phyloP scores from a whole-genome alignment of 2,113 vertebrate species.

The Oncorhynchus kisutch region DNA sequence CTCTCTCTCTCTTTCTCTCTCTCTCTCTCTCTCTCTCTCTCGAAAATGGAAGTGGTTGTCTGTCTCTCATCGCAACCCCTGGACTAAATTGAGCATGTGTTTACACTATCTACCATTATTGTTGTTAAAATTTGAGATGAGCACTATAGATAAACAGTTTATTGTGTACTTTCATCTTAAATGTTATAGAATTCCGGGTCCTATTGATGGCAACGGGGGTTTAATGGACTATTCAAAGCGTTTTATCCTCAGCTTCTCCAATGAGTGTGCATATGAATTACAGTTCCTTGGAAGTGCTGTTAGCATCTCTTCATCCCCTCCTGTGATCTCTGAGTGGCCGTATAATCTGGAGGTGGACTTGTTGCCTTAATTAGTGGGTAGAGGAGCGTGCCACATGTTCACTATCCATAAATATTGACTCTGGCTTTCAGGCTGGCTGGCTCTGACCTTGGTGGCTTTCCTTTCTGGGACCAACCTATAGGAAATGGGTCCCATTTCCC shows the following conservation, averaged over 20 bases:
- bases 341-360: constrained; percentile 79
- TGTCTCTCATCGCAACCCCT: constrained; percentile 57
- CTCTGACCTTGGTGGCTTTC: constrained; percentile 87
- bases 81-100: constrained; percentile 52
- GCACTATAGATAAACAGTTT: constrained; percentile 23
- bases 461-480: constrained; percentile 72
- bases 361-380: constrained; percentile 86
- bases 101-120: constrained; percentile 48
- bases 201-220: constrained; percentile 10
- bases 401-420: constrained; percentile 92
- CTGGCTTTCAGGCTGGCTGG: constrained; percentile 82
- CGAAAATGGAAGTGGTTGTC: constrained; percentile 59
- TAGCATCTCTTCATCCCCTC: constrained; percentile 48
- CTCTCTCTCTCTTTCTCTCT: constrained; percentile 14
- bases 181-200: constrained; percentile 44
- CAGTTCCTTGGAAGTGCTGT: constrained; percentile 37
- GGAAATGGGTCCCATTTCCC: constrained; percentile 64
- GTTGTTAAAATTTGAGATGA: constrained; percentile 47
- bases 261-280: background rate
- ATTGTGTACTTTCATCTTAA: constrained; percentile 15
- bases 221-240: background rate
- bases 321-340: constrained; percentile 72
- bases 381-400: constrained; percentile 85
- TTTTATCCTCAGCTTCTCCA: background rate
- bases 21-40: no score